phyloP scores from a whole-genome alignment of 2,113 vertebrate genomes.

The Mesitornis unicolor region DNA sequence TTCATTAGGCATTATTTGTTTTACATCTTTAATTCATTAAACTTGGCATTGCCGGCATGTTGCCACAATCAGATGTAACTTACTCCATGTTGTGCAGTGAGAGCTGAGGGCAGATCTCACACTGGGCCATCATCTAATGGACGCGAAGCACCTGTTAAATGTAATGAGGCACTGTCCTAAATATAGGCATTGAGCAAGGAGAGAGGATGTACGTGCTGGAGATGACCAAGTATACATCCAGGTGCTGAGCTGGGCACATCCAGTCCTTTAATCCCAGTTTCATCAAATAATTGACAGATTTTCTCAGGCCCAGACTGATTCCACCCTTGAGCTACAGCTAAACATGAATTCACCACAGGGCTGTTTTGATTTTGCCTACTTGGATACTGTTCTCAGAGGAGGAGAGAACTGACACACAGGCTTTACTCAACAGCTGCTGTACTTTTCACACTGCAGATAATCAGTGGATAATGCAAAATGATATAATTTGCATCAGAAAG shows the following conservation, averaged over 20 bases:
- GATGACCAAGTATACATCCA: background rate
- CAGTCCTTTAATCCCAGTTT: background rate
- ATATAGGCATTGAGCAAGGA: background rate
- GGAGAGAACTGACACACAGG: background rate
- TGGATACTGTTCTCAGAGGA: background rate
- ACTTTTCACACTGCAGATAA: constrained; percentile 19
- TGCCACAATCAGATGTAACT: constrained; percentile 49
- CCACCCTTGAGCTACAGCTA: background rate
- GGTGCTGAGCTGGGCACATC: background rate
- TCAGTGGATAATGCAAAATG: constrained; percentile 18
- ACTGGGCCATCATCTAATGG: background rate
- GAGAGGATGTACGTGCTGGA: background rate
- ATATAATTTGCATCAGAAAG: constrained; percentile 43
- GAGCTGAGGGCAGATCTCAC: background rate
- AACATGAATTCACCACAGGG: background rate
- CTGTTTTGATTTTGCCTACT: background rate
- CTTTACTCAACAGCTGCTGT: background rate
- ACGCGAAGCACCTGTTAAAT: background rate
- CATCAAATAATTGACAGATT: background rate
- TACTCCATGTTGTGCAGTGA: background rate
- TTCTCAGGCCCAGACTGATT: background rate
- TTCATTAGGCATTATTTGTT: constrained; percentile 27
- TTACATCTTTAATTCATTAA: constrained; percentile 40
- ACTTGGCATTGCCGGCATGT: background rate
- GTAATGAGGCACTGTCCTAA: background rate